Evolutionary conservation across 2,888 invertebrate species (phyloP).

Genomic region (Agriopis marginaria): DNA sequence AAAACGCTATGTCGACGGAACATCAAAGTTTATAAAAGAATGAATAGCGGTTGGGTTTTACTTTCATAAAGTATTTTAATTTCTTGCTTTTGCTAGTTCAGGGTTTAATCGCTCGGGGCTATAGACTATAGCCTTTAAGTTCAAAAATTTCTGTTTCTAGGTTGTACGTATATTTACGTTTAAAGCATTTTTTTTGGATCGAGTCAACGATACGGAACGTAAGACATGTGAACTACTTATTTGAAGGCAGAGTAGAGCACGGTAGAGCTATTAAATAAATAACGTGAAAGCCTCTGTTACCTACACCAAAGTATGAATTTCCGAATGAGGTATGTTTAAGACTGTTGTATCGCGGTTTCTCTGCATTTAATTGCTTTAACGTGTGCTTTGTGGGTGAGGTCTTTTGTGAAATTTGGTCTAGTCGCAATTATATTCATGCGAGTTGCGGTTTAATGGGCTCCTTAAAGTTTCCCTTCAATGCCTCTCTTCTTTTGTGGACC

Average conservation of each 20-base stretch:
- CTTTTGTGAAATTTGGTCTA: conserved; percentile 53
- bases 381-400: conserved; percentile 28
- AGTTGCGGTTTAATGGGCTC: conserved; percentile 54
- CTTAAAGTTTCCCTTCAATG: conserved; percentile 59
- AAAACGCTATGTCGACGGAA: conserved; percentile 15
- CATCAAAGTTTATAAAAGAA: conserved; percentile 33
- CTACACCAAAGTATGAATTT: conserved; percentile 1
- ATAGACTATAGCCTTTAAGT: conserved; percentile 39
- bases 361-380: conserved; percentile 29
- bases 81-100: conserved; percentile 37
- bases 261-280: conserved; percentile 11
- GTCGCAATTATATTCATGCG: conserved; percentile 60
- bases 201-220: conserved; percentile 17
- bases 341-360: conserved; percentile 11
- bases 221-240: background rate
- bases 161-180: conserved; percentile 19
- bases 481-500: conserved; percentile 58
- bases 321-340: background rate
- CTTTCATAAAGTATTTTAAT: conserved; percentile 39
- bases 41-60: conserved; percentile 36
- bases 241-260: conserved; percentile 3
- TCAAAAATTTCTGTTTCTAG: conserved; percentile 29
- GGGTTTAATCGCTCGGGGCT: conserved; percentile 37
- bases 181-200: conserved; percentile 13
- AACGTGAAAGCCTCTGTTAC: conserved; percentile 2